Percentiles rank a stretch among this genome's conserved stretches.
Conservation (phyloP, 1,140 invertebrate species). For the Neodiprion lecontei region DNA sequence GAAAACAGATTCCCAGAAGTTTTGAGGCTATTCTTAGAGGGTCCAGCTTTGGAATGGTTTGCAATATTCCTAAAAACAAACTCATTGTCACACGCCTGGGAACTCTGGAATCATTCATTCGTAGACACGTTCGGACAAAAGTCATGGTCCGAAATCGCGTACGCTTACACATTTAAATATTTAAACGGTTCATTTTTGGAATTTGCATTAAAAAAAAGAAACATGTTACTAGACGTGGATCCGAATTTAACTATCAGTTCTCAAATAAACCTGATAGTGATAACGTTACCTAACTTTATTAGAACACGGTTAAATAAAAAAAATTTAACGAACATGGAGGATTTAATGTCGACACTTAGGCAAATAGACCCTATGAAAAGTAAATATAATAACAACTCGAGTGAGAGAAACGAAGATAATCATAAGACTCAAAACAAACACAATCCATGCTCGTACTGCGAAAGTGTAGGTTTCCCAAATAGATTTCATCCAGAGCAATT, state of each 20-base stretch:
- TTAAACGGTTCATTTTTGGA: slow-evolving; percentile 22
- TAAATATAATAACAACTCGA: too few relatives aligned
- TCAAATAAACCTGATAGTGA: slow-evolving; percentile 25
- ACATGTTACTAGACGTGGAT: slow-evolving; percentile 21
- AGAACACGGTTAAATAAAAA: slow-evolving; percentile 9
- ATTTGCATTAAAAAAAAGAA: slow-evolving; percentile 25
- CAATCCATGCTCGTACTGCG: slow-evolving; percentile 24
- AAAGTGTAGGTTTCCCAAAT: slow-evolving; percentile 15
- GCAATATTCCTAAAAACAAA: slow-evolving; percentile 10
- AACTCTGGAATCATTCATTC: slow-evolving; percentile 19
- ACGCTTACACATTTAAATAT: slow-evolving; percentile 22
- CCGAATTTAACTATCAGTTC: slow-evolving; percentile 10
- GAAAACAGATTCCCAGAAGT: slow-evolving; percentile 17
- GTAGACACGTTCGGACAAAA: slow-evolving; percentile 18
- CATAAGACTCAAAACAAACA: slow-evolving; percentile 17
- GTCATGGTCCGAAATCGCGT: slow-evolving; percentile 17
- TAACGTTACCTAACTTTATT: background rate
- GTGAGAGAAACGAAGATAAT: background rate
- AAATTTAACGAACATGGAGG: slow-evolving; percentile 8
- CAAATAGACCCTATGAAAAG: slow-evolving; percentile 12
- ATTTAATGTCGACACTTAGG: slow-evolving; percentile 22
- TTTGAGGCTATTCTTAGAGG: slow-evolving; percentile 15
- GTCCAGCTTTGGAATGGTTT: slow-evolving; percentile 18
- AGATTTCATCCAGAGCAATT: slow-evolving; percentile 23
- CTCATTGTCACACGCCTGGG: slow-evolving; percentile 5